Evolutionary conservation across 2,797 vertebrate genomes (phyloP).

Genomic region (Sphenopsis melanotis): DNA sequence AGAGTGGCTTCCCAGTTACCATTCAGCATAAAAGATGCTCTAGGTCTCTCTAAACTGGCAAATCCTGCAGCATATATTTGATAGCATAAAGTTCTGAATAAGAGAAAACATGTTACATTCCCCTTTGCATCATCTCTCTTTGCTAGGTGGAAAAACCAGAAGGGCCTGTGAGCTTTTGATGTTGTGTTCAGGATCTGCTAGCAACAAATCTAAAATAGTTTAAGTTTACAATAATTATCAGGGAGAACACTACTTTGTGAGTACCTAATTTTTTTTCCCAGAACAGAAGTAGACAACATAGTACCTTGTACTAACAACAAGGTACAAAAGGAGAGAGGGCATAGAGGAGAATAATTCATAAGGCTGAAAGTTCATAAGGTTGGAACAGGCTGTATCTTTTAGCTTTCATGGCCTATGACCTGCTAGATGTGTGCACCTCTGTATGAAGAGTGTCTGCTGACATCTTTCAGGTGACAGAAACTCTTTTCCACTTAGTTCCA

Average conservation of each 20-base stretch:
- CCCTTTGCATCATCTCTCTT: not conserved
- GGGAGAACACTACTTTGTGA: not conserved
- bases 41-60: not conserved
- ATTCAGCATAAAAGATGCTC: not conserved
- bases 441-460: not conserved
- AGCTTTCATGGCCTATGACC: not conserved
- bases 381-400: not conserved
- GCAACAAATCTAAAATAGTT: not conserved
- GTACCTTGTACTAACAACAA: not conserved
- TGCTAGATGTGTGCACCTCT: not conserved
- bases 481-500: not conserved
- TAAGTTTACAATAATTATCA: not conserved
- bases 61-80: not conserved
- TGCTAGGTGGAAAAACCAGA: constrained; percentile 1
- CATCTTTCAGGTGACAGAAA: not conserved
- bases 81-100: not conserved
- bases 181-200: not conserved
- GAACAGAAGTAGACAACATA: not conserved
- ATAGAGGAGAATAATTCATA: not conserved
- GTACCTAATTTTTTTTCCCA: not conserved
- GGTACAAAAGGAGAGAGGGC: not conserved
- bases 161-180: not conserved
- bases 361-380: not conserved
- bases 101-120: not conserved
- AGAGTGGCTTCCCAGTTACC: not conserved